Evolutionary conservation across 2,797 vertebrate species (phyloP).

Genomic region (Champsocephalus esox): DNA sequence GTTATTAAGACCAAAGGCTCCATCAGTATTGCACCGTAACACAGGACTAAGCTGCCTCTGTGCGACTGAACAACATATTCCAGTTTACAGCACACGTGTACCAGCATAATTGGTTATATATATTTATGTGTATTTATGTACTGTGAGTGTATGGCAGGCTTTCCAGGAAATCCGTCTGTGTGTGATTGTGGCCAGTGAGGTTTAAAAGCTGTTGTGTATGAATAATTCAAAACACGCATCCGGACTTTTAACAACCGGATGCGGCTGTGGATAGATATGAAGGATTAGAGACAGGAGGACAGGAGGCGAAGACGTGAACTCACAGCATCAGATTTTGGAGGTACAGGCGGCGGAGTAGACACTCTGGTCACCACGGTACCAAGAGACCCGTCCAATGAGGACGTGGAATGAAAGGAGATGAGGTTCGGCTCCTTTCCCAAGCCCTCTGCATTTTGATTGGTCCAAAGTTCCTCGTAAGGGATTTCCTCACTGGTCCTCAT

Average conservation of each 20-base stretch:
- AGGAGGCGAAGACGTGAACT: slow-evolving; percentile 73
- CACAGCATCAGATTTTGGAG: slow-evolving; percentile 98
- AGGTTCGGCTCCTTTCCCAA: slow-evolving; percentile 88
- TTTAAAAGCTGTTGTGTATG: slow-evolving; percentile 82
- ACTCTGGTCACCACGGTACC: slow-evolving; percentile 83
- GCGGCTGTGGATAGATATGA: slow-evolving; percentile 48
- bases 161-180: slow-evolving; percentile 66
- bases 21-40: neutral
- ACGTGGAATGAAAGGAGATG: slow-evolving; percentile 86
- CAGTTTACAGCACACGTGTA: neutral
- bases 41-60: neutral
- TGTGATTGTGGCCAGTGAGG: slow-evolving; percentile 66
- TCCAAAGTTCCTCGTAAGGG: slow-evolving; percentile 98
- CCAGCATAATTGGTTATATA: slow-evolving; percentile 2
- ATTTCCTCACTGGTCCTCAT: slow-evolving; percentile 90
- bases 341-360: slow-evolving; percentile 90
- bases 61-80: neutral
- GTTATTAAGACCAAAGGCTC: neutral
- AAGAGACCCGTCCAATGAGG: slow-evolving; percentile 80
- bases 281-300: slow-evolving; percentile 28
- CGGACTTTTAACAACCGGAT: slow-evolving; percentile 76
- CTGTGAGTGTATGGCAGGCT: slow-evolving; percentile 28
- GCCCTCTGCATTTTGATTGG: slow-evolving; percentile 85
- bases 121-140: slow-evolving; percentile 31
- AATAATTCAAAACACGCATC: slow-evolving; percentile 82